Evolutionary conservation across 2,797 vertebrate genomes (phyloP).

Genomic region (Hemibagrus guttatus): DNA sequence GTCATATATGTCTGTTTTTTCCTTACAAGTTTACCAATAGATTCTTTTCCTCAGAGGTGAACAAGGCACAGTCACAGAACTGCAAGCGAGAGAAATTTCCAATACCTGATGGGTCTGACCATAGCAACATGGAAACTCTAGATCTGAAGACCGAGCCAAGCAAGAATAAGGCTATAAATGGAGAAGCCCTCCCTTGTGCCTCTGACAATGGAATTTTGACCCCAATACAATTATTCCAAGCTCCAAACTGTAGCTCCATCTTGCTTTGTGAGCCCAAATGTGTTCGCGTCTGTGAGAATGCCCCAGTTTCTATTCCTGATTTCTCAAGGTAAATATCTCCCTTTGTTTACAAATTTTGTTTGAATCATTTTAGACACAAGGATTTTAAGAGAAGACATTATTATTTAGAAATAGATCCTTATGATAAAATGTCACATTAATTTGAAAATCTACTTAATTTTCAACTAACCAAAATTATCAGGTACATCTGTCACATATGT

Average conservation of each 20-base stretch:
- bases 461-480: too few species aligned
- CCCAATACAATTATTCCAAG: conserved; percentile 34
- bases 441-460: too few species aligned
- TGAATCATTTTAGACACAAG: neutral
- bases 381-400: neutral
- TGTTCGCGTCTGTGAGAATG: conserved; percentile 72
- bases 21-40: neutral
- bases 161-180: neutral
- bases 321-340: conserved; percentile 81
- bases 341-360: conserved; percentile 22
- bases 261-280: conserved; percentile 68
- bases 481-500: neutral
- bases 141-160: conserved; percentile 28
- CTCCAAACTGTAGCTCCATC: conserved; percentile 18
- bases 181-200: neutral
- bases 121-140: conserved; percentile 24
- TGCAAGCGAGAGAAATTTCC: conserved; percentile 84
- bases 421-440: too few species aligned
- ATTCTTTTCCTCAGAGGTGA: conserved; percentile 70
- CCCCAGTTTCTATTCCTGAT: conserved; percentile 57
- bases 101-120: neutral
- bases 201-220: conserved; percentile 4
- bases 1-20: neutral
- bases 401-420: neutral
- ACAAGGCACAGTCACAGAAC: conserved; percentile 69